Percentiles rank a stretch among this genome's conserved stretches.
Conservation (phyloP, 2,888 invertebrate species). For the Ramazzottius varieornatus region DNA sequence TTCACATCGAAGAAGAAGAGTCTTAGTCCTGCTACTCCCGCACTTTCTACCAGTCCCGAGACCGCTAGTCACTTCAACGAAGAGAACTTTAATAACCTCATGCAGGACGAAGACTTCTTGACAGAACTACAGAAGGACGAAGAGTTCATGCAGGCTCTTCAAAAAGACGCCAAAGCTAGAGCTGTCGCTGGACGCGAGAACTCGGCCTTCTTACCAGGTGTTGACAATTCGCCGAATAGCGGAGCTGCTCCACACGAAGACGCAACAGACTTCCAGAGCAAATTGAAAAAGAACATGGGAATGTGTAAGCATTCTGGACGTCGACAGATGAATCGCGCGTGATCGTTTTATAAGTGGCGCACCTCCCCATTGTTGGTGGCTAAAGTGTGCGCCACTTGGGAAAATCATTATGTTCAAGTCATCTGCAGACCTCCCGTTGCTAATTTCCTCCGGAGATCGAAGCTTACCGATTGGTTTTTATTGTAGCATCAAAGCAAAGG, state of each 20-base stretch:
- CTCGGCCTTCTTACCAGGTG: neutral
- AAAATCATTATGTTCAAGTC: too few relatives aligned
- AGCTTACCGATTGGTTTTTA: too few relatives aligned
- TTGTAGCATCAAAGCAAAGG: neutral
- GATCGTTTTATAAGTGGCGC: too few relatives aligned
- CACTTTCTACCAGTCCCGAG: neutral
- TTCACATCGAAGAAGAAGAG: too few relatives aligned
- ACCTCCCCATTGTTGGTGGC: too few relatives aligned
- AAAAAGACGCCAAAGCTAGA: slow-evolving; percentile 33
- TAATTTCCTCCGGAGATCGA: too few relatives aligned
- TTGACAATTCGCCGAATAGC: neutral
- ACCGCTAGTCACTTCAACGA: neutral
- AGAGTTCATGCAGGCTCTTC: slow-evolving; percentile 56
- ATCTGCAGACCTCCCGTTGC: too few relatives aligned
- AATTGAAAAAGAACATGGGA: neutral
- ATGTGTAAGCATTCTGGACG: neutral
- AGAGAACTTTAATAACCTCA: slow-evolving; percentile 23
- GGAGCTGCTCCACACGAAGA: neutral
- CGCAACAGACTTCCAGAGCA: neutral
- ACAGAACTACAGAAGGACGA: slow-evolving; percentile 55
- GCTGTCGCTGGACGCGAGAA: neutral
- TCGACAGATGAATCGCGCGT: too few relatives aligned
- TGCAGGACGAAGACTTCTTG: slow-evolving; percentile 73
- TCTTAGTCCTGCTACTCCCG: too few relatives aligned
- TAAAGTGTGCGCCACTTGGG: too few relatives aligned